These are phyloP conservation scores for Eupsittula cactorum DNA, from an alignment of 2,113 vertebrate species.

Conservation along the genomic window DNA sequence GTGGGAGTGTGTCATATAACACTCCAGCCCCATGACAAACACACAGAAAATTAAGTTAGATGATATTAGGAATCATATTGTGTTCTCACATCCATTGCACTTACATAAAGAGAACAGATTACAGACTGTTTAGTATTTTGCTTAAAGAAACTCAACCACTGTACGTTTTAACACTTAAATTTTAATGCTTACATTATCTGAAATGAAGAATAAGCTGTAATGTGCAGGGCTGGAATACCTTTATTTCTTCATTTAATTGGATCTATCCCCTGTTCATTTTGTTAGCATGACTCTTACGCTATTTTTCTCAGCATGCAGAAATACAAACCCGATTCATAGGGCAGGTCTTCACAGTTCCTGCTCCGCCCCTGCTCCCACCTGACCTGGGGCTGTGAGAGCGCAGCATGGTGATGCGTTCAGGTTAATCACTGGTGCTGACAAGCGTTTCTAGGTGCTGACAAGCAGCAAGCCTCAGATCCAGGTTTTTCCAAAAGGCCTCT, in stretches of 20 bases:
- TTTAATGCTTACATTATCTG: background rate
- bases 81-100: background rate
- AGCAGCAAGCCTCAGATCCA: background rate
- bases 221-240: background rate
- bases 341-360: background rate
- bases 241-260: background rate
- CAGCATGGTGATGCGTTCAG: accelerated
- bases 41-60: background rate
- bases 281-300: background rate
- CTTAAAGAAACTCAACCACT: background rate
- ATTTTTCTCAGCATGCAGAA: background rate
- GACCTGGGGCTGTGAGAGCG: background rate
- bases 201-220: background rate
- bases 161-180: background rate
- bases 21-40: accelerated
- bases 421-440: background rate
- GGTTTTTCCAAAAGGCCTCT: background rate
- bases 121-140: background rate
- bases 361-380: background rate
- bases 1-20: background rate
- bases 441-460: background rate
- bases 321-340: accelerated
- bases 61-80: background rate
- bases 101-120: background rate
- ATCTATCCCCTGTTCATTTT: accelerated